Conservation (phyloP, 2,888 invertebrate species). For the Trichacis sp. region DNA sequence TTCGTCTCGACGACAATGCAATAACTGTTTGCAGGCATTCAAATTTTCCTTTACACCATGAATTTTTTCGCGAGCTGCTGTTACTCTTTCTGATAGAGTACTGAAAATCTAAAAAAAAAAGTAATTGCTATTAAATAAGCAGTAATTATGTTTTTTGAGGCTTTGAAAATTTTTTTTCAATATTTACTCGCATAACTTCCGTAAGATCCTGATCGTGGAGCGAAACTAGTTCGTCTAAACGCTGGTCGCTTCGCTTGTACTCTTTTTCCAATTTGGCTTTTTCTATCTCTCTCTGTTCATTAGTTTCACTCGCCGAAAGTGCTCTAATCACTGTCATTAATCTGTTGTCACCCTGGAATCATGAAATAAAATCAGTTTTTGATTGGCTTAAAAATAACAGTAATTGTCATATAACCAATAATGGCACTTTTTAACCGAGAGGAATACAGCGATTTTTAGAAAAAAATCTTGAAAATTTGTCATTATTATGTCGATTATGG, state of each 20-base stretch:
- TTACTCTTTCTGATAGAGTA: conserved; percentile 81
- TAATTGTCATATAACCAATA: no score
- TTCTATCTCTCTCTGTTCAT: conserved; percentile 92
- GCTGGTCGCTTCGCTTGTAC: conserved; percentile 90
- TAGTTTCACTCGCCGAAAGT: conserved; percentile 92
- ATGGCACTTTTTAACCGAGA: no score
- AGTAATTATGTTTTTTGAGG: no score
- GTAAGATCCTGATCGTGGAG: conserved; percentile 89
- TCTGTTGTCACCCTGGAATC: conserved; percentile 83
- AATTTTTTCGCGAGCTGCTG: conserved; percentile 81
- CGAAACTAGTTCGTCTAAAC: conserved; percentile 89
- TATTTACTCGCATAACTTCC: conserved; percentile 78
- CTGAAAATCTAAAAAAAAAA: conserved; percentile 77
- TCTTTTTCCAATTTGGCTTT: conserved; percentile 94
- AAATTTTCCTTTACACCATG: conserved; percentile 84
- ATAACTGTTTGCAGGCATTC: conserved; percentile 83
- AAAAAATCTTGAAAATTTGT: not conserved
- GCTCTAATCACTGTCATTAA: conserved; percentile 96
- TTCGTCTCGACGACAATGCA: conserved; percentile 93
- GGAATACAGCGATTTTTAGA: not conserved
- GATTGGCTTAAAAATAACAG: no score
- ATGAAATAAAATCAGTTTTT: no score
- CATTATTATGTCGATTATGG: no score
- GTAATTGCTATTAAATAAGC: not conserved
- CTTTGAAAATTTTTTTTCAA: not conserved